Evolutionary conservation across 2,888 invertebrate species (phyloP).

Genomic region (Minunthozetes semirufus): DNA sequence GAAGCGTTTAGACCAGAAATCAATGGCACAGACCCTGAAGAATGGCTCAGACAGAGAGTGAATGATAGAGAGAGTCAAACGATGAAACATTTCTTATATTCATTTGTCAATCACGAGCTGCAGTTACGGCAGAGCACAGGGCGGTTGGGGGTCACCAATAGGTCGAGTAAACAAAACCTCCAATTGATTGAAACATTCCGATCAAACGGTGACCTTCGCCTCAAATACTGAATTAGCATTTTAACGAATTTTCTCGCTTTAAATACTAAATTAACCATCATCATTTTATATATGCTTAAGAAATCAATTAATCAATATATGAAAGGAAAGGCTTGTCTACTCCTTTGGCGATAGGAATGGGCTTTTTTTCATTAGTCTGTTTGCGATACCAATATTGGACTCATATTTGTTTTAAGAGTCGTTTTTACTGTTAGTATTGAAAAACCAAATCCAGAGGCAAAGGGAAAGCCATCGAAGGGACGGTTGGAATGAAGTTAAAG

Average conservation of each 20-base stretch:
- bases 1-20: no score
- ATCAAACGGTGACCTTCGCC: no score
- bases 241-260: no score
- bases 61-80: neutral
- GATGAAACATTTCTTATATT: neutral
- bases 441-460: neutral
- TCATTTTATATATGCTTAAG: no score
- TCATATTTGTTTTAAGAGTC: conserved; percentile 1
- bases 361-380: neutral
- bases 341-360: no score
- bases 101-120: conserved; percentile 6
- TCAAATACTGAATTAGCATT: no score
- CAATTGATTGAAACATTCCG: no score
- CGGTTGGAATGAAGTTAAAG: neutral
- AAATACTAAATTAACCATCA: no score
- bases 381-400: conserved; percentile 3
- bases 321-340: no score
- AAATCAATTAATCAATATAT: no score
- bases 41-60: neutral
- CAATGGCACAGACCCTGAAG: neutral
- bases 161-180: no score
- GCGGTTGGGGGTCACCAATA: no score
- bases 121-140: neutral
- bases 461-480: neutral
- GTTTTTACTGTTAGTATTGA: neutral